Conservation (phyloP, 2,888 invertebrate genomes). For the Synanthedon formicaeformis region DNA sequence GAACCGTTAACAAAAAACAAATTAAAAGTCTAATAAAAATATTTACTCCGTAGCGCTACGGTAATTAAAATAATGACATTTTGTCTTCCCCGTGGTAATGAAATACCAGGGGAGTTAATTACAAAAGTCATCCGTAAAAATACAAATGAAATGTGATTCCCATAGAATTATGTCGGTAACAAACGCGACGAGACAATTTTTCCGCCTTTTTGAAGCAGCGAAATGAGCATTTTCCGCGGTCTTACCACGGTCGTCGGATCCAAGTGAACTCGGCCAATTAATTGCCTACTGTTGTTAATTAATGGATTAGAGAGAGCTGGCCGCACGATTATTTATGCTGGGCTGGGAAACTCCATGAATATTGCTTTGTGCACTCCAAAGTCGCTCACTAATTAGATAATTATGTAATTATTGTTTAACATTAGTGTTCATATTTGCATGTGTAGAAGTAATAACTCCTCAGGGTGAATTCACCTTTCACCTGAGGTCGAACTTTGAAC, state of each 20-base stretch:
- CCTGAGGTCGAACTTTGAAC: too few relatives aligned
- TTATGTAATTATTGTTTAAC: too few relatives aligned
- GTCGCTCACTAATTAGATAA: too few relatives aligned
- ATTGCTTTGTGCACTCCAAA: background rate
- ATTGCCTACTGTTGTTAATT: slow-evolving; percentile 27
- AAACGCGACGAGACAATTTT: slow-evolving; percentile 18
- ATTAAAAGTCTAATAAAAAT: slow-evolving; percentile 2
- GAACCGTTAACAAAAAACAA: slow-evolving; percentile 5
- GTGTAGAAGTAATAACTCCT: too few relatives aligned
- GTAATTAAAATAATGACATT: slow-evolving; percentile 9
- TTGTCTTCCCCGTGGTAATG: slow-evolving; percentile 10
- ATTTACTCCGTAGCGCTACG: background rate
- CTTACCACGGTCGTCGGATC: slow-evolving; percentile 23
- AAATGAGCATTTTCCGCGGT: slow-evolving; percentile 11
- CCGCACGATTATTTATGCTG: background rate
- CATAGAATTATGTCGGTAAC: slow-evolving; percentile 24
- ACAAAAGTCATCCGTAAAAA: slow-evolving; percentile 12
- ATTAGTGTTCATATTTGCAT: too few relatives aligned
- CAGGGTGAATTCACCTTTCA: too few relatives aligned
- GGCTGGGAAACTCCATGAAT: background rate
- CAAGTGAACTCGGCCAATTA: slow-evolving; percentile 46
- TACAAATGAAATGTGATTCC: slow-evolving; percentile 18
- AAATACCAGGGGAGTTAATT: slow-evolving; percentile 16
- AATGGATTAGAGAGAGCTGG: slow-evolving; percentile 25
- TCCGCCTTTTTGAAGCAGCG: slow-evolving; percentile 21